These are phyloP conservation scores for Oxyura jamaicensis DNA, from an alignment of 2,113 vertebrate genomes.

Conservation along the genomic window DNA sequence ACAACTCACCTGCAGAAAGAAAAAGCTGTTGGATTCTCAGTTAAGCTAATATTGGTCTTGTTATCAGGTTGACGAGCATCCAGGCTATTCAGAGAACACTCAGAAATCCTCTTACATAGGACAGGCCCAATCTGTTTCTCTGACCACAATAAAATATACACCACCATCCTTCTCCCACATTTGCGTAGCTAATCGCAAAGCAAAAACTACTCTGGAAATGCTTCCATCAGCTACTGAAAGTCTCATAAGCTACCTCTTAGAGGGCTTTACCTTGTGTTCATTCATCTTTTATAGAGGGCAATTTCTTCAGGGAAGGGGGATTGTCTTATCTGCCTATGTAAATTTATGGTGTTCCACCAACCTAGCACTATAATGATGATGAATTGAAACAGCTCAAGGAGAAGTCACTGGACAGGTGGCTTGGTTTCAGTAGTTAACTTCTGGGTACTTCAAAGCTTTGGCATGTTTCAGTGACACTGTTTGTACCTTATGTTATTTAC, in stretches of 20 bases:
- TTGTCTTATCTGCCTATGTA: background rate
- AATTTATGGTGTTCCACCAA: background rate
- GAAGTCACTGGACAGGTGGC: slow-evolving; percentile 35
- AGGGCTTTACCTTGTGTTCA: background rate
- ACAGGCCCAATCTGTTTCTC: slow-evolving; percentile 35
- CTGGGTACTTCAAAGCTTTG: slow-evolving; percentile 53
- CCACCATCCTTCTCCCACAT: background rate
- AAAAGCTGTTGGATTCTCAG: background rate
- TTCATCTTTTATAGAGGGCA: background rate
- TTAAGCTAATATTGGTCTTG: background rate
- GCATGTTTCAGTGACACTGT: slow-evolving; percentile 3
- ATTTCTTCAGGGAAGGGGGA: background rate
- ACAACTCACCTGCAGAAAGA: slow-evolving; percentile 2
- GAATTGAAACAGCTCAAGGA: slow-evolving; percentile 30
- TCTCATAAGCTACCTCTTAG: background rate
- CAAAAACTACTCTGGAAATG: background rate
- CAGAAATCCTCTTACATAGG: slow-evolving; percentile 29
- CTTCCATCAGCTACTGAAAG: background rate
- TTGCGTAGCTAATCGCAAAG: background rate
- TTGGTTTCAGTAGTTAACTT: slow-evolving; percentile 41
- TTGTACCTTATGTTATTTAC: slow-evolving; percentile 24
- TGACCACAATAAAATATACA: background rate
- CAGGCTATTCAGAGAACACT: slow-evolving; percentile 19
- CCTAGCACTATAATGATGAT: slow-evolving; percentile 11
- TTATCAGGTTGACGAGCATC: background rate